phyloP scores from a whole-genome alignment of 2,797 vertebrate species.

The Picus viridis region DNA sequence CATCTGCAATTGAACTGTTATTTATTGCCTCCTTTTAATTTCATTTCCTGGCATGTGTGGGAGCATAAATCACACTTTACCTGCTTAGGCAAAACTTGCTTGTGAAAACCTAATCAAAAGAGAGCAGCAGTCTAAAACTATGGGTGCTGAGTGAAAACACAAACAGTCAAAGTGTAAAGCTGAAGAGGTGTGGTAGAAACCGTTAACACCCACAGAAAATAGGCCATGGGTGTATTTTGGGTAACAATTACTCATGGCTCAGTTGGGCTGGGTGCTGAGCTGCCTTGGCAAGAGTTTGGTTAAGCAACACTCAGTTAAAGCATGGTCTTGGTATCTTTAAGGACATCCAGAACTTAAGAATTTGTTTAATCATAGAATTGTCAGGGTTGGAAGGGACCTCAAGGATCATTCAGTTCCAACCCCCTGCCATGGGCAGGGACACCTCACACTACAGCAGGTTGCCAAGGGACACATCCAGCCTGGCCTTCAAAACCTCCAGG shows the following conservation, averaged over 20 bases:
- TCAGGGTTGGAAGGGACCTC: too few species aligned
- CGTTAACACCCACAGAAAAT: neutral
- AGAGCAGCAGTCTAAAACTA: slow-evolving; percentile 53
- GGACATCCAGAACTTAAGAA: neutral
- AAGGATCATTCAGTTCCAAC: too few species aligned
- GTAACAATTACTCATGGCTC: neutral
- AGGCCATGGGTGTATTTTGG: slow-evolving; percentile 25
- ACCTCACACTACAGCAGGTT: too few species aligned
- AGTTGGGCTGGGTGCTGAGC: neutral
- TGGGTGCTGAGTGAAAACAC: slow-evolving; percentile 46
- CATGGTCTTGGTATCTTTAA: neutral
- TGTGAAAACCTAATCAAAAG: slow-evolving; percentile 19
- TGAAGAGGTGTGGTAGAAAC: slow-evolving; percentile 49
- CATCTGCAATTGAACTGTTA: slow-evolving; percentile 47
- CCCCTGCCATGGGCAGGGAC: too few species aligned
- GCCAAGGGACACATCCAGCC: too few species aligned
- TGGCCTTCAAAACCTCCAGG: too few species aligned
- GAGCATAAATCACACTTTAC: slow-evolving; percentile 60
- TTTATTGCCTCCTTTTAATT: slow-evolving; percentile 36
- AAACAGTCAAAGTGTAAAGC: slow-evolving; percentile 46
- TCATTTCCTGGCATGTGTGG: slow-evolving; percentile 29
- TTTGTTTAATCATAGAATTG: neutral
- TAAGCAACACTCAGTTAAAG: neutral
- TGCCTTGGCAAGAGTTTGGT: neutral
- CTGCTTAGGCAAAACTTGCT: slow-evolving; percentile 21